Percentiles rank a stretch among this genome's conserved stretches.
Conservation (phyloP, 1,140 invertebrate genomes). For the Coelopa frigida region DNA sequence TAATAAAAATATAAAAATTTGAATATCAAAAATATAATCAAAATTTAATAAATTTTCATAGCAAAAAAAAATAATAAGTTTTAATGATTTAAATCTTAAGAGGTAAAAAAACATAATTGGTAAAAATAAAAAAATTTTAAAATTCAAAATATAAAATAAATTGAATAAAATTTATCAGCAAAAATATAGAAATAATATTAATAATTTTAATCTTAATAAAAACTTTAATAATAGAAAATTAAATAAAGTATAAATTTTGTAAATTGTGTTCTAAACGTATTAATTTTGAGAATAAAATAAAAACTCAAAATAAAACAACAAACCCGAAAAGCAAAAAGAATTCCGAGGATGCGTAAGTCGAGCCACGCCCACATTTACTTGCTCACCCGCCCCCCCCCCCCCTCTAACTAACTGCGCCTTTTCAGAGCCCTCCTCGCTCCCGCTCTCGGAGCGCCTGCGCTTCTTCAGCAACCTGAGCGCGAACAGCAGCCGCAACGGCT, state of each 20-base stretch:
- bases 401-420: background rate
- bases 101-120: too few species aligned
- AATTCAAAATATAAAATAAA: too few species aligned
- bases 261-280: too few species aligned
- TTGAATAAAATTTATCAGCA: too few species aligned
- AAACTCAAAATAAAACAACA: background rate
- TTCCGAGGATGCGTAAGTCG: background rate
- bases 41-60: too few species aligned
- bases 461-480: conserved; percentile 37
- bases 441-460: conserved; percentile 35
- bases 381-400: background rate
- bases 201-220: background rate
- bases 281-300: conserved; percentile 3
- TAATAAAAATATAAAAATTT: too few species aligned
- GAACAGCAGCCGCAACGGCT: conserved; percentile 20
- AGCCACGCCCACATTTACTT: too few species aligned
- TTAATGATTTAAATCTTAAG: too few species aligned
- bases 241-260: conserved; percentile 1
- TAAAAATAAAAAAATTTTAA: too few species aligned
- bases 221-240: background rate
- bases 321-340: background rate
- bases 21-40: too few species aligned
- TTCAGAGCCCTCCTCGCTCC: conserved; percentile 37
- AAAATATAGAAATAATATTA: too few species aligned
- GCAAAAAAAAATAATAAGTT: too few species aligned